A percentile compares a stretch with the other conserved stretches of the same genome.
phyloP scores from a whole-genome alignment of 2,888 invertebrate species.

The Pemphredon lugubris region DNA sequence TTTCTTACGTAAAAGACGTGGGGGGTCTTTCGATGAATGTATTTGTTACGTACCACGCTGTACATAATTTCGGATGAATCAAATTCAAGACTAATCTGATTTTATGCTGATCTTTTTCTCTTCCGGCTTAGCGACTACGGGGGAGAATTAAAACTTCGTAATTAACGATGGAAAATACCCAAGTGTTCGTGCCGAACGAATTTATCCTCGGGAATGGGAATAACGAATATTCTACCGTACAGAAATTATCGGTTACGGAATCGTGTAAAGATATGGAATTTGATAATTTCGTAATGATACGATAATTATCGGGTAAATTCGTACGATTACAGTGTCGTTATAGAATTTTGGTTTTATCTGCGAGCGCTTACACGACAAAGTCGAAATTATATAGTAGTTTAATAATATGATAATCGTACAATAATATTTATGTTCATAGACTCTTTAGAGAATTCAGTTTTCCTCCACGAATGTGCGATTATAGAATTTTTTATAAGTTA shows the following conservation, averaged over 20 bases:
- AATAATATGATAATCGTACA: too few relatives aligned
- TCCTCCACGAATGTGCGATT: neutral
- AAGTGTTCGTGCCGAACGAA: neutral
- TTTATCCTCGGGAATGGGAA: neutral
- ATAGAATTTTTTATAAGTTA: neutral
- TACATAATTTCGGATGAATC: constrained; percentile 39
- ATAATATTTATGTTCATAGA: too few relatives aligned
- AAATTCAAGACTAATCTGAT: constrained; percentile 46
- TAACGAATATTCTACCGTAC: neutral
- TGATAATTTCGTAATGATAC: too few relatives aligned
- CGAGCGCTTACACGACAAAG: too few relatives aligned
- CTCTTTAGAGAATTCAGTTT: too few relatives aligned
- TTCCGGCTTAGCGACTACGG: constrained; percentile 27
- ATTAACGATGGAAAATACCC: constrained; percentile 5
- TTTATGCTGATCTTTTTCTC: constrained; percentile 50
- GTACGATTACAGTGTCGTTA: neutral
- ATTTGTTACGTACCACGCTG: constrained; percentile 17
- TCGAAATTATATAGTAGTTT: too few relatives aligned
- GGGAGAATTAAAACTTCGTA: constrained; percentile 1
- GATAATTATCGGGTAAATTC: neutral
- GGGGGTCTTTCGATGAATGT: too few relatives aligned
- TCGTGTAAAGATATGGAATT: too few relatives aligned
- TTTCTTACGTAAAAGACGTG: constrained; percentile 30
- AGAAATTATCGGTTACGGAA: neutral
- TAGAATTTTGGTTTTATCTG: too few relatives aligned